Percentiles rank a stretch among this genome's conserved stretches.
phyloP scores from a whole-genome alignment of 2,888 invertebrate species.

The Drosophila cyrtoloma region DNA sequence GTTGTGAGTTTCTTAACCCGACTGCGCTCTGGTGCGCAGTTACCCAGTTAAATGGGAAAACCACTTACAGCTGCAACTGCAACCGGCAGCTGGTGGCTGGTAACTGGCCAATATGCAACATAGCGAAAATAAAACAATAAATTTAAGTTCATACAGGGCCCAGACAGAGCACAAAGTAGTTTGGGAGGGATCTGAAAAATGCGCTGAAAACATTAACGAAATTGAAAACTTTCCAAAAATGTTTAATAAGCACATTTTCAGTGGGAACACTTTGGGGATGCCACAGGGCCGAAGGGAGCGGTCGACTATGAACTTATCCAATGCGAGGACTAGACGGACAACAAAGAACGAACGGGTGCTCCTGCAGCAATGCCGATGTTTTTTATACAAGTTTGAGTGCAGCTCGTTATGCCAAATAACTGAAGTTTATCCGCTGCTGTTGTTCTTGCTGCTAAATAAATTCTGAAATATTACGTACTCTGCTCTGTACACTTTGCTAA shows the following conservation, averaged over 20 bases:
- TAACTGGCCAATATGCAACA: slow-evolving; percentile 48
- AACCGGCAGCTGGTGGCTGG: slow-evolving; percentile 9
- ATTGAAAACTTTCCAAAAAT: slow-evolving; percentile 77
- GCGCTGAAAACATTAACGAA: slow-evolving; percentile 68
- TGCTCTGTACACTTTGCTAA: slow-evolving; percentile 52
- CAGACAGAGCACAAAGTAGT: neutral
- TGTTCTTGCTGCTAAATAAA: slow-evolving; percentile 42
- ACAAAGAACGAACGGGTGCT: neutral
- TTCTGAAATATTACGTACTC: slow-evolving; percentile 46
- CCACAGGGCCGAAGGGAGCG: neutral
- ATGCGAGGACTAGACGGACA: slow-evolving; percentile 17
- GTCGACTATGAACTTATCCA: slow-evolving; percentile 15
- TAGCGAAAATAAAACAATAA: slow-evolving; percentile 59
- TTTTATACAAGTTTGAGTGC: slow-evolving; percentile 66
- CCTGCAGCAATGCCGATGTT: slow-evolving; percentile 33
- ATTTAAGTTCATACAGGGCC: slow-evolving; percentile 39
- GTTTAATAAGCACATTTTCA: slow-evolving; percentile 71
- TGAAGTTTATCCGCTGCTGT: slow-evolving; percentile 58
- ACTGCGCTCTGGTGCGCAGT: slow-evolving; percentile 35
- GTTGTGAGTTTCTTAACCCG: slow-evolving; percentile 66
- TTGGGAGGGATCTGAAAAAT: slow-evolving; percentile 24
- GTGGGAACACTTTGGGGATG: slow-evolving; percentile 30
- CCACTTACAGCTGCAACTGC: slow-evolving; percentile 40
- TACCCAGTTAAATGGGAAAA: slow-evolving; percentile 36
- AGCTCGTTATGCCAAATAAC: slow-evolving; percentile 71